These are phyloP conservation scores for Lipotes vexillifer DNA, from an alignment of 2,113 vertebrate species.

Conservation along the genomic window DNA sequence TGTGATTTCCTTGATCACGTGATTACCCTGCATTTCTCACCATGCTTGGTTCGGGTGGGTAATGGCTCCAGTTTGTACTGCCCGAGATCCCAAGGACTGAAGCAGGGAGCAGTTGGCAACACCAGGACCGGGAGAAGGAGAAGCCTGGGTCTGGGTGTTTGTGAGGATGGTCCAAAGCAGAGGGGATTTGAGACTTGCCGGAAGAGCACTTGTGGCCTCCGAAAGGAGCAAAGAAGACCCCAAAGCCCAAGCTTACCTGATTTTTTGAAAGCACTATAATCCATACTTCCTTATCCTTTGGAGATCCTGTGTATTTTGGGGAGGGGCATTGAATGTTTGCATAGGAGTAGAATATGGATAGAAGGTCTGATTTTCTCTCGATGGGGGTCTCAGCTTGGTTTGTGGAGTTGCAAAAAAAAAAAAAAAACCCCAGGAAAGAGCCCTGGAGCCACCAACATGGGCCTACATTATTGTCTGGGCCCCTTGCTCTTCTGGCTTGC, in stretches of 20 bases:
- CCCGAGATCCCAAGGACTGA: not conserved
- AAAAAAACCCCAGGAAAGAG: not conserved
- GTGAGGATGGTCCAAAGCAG: not conserved
- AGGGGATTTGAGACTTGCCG: no score
- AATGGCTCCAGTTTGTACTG: not conserved
- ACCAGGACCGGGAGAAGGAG: not conserved
- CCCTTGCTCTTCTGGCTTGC: not conserved
- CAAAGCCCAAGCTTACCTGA: accelerated
- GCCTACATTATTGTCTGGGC: not conserved
- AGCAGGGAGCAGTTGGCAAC: not conserved
- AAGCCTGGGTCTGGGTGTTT: not conserved
- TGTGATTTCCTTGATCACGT: not conserved
- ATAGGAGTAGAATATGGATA: not conserved
- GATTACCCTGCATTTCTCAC: not conserved
- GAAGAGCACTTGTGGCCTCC: not conserved
- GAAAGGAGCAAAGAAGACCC: not conserved
- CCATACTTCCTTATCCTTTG: not conserved
- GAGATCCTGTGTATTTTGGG: not conserved
- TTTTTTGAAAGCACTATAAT: not conserved
- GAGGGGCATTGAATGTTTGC: not conserved
- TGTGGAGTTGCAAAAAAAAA: not conserved
- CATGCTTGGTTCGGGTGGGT: not conserved
- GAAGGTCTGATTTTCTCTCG: not conserved
- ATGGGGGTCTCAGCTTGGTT: not conserved
- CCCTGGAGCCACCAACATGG: not conserved